Base-by-base conservation (phyloP, 2,888 invertebrate genomes). In the Andrena chrysosceles region DNA sequence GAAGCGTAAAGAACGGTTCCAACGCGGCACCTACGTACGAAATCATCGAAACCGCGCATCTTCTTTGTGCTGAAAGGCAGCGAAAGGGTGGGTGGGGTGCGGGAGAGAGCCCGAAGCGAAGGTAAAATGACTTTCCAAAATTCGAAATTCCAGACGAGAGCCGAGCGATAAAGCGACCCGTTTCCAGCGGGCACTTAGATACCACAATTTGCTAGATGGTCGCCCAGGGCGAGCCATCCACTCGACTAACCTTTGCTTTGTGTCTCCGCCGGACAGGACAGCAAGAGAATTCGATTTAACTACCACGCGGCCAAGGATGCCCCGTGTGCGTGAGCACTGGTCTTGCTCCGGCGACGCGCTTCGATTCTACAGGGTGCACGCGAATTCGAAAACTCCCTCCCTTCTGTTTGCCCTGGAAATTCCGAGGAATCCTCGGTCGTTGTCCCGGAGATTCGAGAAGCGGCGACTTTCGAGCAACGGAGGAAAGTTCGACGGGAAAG, bases 231-330 rank as follows among this genome's bases (percentile, higher is more conserved):
- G 84, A 86, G 73, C 87, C 88, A 83, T 90, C 88, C 89, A 88
- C 89, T 88, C 86, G 84, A 76, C 79, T 87, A 89, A 89, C 91
- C 91, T 91, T 91, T 90, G 90, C 91, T 91, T 91, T 91, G 91
- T 91, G 91, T 91, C 91, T 89, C 89, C 85, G 85, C 77, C 88
- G 88, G 89, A 85, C 90, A 86, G 87, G 89, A 86, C 88, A 90
- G 88, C 88, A 78, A 82, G 91, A 89, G 87, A 89, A 91, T 91
- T 91, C 89, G 91, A 91, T 91, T 91, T 90, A 90, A 91, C 91
- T 85, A 89, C 88, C 85, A 88, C 89, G 86, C 81, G 85, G 70
- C 63, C 89, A 76, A 86, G 74, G 80, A 85, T 76, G 77, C 80
- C 66, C 67, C 81, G 81, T 83, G 83, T 77, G 79, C 82, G 83